Conservation (phyloP, 2,888 invertebrate species). For the Monopis laevigella region DNA sequence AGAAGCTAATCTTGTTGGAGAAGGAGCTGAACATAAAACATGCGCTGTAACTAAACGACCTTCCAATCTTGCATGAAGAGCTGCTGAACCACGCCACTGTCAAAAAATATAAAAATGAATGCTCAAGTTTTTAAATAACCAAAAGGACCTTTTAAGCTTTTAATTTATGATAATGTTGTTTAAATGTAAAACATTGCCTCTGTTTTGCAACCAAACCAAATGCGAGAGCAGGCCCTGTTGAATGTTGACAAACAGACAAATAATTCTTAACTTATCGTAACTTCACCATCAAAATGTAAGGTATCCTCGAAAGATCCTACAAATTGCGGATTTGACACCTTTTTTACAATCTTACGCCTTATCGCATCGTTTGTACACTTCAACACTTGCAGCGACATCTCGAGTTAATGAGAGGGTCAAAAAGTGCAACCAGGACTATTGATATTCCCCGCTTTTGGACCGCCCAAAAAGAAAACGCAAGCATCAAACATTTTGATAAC, state of each 20-base stretch:
- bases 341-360: conserved; percentile 32
- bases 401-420: conserved; percentile 7
- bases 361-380: conserved; percentile 35
- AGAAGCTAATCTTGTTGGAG: conserved; percentile 69
- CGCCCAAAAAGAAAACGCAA: conserved; percentile 26
- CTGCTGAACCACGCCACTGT: conserved; percentile 87
- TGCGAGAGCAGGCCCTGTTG: too few relatives aligned
- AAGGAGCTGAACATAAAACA: conserved; percentile 78
- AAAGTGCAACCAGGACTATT: background rate
- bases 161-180: too few relatives aligned
- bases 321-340: conserved; percentile 53
- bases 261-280: conserved; percentile 4
- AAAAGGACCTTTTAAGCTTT: too few relatives aligned
- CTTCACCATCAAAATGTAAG: conserved; percentile 26
- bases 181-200: too few relatives aligned
- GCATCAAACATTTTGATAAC: background rate
- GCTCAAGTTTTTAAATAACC: too few relatives aligned
- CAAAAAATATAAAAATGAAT: too few relatives aligned
- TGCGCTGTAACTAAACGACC: conserved; percentile 83
- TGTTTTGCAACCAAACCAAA: conserved; percentile 3
- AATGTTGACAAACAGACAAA: too few relatives aligned
- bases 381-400: conserved; percentile 29
- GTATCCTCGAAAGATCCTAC: conserved; percentile 35
- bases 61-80: conserved; percentile 76
- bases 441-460: conserved; percentile 18